Conservation (phyloP, 1,140 invertebrate genomes). For the Aethina tumida region DNA sequence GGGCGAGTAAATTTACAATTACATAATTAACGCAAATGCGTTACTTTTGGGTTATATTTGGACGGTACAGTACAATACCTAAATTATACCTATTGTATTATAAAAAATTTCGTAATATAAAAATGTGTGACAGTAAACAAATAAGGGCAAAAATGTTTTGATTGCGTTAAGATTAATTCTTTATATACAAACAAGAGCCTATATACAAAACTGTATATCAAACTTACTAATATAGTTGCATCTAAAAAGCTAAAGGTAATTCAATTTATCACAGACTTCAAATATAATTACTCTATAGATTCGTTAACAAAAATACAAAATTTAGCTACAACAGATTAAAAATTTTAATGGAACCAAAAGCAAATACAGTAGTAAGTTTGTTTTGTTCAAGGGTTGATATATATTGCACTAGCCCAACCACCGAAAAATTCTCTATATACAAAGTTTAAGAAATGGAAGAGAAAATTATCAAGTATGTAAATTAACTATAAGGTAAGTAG, state of each 20-base stretch:
- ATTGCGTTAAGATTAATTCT: constrained; percentile 3
- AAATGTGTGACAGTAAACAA: constrained; percentile 5
- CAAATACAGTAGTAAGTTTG: constrained; percentile 30
- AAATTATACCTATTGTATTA: background rate
- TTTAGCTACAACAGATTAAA: background rate
- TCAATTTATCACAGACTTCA: constrained; percentile 13
- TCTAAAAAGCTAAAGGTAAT: constrained; percentile 3
- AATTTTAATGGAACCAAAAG: constrained; percentile 6
- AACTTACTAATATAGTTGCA: constrained; percentile 11
- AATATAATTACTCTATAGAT: constrained; percentile 7
- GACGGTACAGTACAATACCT: background rate
- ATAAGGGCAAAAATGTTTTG: constrained; percentile 5
- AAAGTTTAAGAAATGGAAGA: constrained; percentile 2
- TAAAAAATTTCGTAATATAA: constrained; percentile 2
- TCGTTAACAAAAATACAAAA: constrained; percentile 6
- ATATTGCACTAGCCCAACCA: constrained; percentile 36
- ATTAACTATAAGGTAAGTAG: background rate
- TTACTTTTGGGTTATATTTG: background rate
- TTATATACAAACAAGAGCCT: constrained; percentile 10
- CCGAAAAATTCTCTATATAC: constrained; percentile 17
- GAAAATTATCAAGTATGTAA: constrained; percentile 8
- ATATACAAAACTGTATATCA: constrained; percentile 15
- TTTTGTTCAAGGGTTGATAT: constrained; percentile 17
- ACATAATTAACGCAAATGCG: constrained; percentile 1
- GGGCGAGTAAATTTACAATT: background rate